phyloP scores from a whole-genome alignment of 2,797 vertebrate species.

The Mastacembelus armatus region DNA sequence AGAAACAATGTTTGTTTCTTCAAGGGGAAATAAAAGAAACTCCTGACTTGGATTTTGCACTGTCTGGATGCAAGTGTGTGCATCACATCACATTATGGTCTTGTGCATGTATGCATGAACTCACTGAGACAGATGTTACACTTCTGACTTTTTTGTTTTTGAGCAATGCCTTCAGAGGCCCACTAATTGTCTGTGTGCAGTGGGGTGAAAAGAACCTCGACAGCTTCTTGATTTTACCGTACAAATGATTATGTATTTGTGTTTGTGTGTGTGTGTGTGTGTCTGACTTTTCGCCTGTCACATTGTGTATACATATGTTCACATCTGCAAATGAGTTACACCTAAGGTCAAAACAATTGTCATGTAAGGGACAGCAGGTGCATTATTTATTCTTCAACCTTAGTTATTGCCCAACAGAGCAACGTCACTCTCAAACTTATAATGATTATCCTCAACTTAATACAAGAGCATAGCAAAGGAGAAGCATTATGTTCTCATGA shows the following conservation, averaged over 20 bases:
- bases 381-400: conserved; percentile 3
- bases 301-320: conserved; percentile 14
- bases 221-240: conserved; percentile 36
- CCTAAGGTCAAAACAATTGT: conserved; percentile 16
- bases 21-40: conserved; percentile 32
- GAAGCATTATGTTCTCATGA: background rate
- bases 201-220: conserved; percentile 20
- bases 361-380: conserved; percentile 3
- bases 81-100: too few relatives aligned
- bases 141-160: conserved; percentile 12
- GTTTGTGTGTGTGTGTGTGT: background rate
- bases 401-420: conserved; percentile 10
- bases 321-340: conserved; percentile 29
- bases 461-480: background rate
- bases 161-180: conserved; percentile 42
- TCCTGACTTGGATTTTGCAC: conserved; percentile 58
- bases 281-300: conserved; percentile 5
- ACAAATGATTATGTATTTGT: conserved; percentile 8
- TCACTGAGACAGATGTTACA: conserved; percentile 29
- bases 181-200: conserved; percentile 49
- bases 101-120: conserved; percentile 52
- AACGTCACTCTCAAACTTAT: background rate
- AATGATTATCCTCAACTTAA: conserved; percentile 15
- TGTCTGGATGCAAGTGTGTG: conserved; percentile 28
- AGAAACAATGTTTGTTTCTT: conserved; percentile 34